Percentiles rank a stretch among this genome's conserved stretches.
Conservation (phyloP, 1,140 invertebrate genomes). For the Cyclina sinensis region DNA sequence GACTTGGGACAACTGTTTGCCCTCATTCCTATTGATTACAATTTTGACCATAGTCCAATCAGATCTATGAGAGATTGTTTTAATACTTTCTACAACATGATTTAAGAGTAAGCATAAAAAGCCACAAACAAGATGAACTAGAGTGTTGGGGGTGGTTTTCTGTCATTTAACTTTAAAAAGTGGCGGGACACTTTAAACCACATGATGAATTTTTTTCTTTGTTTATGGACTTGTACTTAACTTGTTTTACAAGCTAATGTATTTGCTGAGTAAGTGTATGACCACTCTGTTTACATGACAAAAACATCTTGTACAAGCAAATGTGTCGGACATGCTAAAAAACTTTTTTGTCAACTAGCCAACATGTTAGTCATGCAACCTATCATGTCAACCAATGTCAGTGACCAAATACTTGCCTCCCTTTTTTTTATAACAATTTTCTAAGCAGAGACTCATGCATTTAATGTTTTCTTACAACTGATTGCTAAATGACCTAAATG, state of each 20-base stretch:
- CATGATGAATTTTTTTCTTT: neutral
- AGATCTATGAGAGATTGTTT: too few species aligned
- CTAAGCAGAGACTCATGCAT: too few species aligned
- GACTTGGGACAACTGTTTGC: too few species aligned
- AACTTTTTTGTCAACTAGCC: conserved; percentile 34
- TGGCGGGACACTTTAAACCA: neutral
- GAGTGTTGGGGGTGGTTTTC: neutral
- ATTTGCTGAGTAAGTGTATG: neutral
- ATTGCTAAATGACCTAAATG: too few species aligned
- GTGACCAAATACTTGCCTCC: neutral
- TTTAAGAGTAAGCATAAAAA: too few species aligned
- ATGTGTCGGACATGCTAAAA: neutral
- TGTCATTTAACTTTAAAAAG: neutral
- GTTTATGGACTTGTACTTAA: conserved; percentile 9
- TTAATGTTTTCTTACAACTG: too few species aligned
- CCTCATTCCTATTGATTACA: too few species aligned
- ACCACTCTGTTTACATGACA: neutral
- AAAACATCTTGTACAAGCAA: neutral
- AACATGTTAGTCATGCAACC: conserved; percentile 3
- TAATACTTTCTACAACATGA: too few species aligned
- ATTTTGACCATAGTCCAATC: too few species aligned
- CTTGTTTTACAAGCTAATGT: neutral
- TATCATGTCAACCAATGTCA: neutral
- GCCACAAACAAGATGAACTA: too few species aligned
- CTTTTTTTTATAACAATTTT: too few species aligned